Percentiles rank a stretch among this genome's conserved stretches.
Evolutionary conservation across 2,888 invertebrate genomes (phyloP).

Genomic region (Arge pagana): DNA sequence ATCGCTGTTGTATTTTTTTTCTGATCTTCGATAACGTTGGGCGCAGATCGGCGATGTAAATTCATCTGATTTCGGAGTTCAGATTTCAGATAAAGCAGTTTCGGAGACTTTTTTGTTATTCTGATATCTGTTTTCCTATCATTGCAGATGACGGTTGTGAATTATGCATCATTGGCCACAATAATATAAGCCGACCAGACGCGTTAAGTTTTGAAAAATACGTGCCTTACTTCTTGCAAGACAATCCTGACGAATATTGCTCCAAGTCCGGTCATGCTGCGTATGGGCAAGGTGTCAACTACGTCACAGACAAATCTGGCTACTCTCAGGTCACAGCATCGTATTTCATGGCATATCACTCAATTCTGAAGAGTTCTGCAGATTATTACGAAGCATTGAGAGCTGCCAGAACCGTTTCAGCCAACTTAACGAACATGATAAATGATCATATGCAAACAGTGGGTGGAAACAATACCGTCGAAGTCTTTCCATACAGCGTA

Average conservation of each 20-base stretch:
- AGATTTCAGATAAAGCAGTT: constrained; percentile 9
- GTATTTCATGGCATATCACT: constrained; percentile 95
- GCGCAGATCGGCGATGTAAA: no score
- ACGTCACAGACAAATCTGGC: constrained; percentile 54
- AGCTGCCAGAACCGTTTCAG: constrained; percentile 78
- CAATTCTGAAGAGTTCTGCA: constrained; percentile 82
- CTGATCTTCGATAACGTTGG: constrained; percentile 6
- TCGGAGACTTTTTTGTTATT: no score
- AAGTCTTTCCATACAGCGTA: constrained; percentile 88
- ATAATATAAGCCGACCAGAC: constrained; percentile 66
- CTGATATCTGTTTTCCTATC: not conserved
- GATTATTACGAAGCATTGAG: constrained; percentile 91
- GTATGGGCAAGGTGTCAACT: constrained; percentile 75
- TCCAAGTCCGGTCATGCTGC: constrained; percentile 87
- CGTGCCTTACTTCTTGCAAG: constrained; percentile 80
- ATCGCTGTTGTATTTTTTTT: constrained; percentile 17
- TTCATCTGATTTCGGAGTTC: not conserved
- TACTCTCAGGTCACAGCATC: constrained; percentile 71
- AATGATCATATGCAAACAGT: constrained; percentile 63
- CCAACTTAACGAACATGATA: constrained; percentile 80
- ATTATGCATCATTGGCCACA: constrained; percentile 61
- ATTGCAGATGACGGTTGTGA: constrained; percentile 50
- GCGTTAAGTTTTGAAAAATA: constrained; percentile 70
- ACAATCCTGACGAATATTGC: constrained; percentile 76
- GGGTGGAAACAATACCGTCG: constrained; percentile 61